These are phyloP conservation scores for Sphecodes monilicornis DNA, from an alignment of 2,888 invertebrate genomes.

Conservation along the genomic window DNA sequence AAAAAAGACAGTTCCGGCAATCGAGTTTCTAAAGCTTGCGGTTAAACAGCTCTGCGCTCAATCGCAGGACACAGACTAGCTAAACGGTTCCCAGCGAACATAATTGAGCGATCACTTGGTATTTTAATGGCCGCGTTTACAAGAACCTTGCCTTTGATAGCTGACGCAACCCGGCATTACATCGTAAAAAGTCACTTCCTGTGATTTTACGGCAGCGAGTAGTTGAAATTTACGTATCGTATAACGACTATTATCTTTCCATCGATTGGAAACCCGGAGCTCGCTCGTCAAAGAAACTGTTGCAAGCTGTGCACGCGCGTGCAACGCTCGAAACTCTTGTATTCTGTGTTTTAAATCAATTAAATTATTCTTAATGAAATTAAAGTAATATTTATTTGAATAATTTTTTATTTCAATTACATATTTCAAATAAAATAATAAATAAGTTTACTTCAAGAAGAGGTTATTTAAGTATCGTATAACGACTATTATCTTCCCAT, in stretches of 20 bases:
- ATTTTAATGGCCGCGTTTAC: conserved; percentile 32
- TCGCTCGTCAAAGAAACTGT: neutral
- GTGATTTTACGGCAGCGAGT: neutral
- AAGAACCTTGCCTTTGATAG: conserved; percentile 17
- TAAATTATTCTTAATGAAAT: no score
- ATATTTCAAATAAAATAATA: no score
- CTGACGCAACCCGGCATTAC: conserved; percentile 29
- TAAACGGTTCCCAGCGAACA: conserved; percentile 24
- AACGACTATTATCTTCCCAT: neutral
- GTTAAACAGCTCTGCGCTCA: conserved; percentile 6
- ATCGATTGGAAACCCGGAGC: neutral
- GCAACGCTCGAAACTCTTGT: neutral
- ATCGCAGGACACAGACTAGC: conserved; percentile 7
- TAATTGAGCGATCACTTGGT: conserved; percentile 47
- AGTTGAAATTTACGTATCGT: conserved; percentile 14
- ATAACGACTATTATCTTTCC: neutral
- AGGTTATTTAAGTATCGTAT: no score
- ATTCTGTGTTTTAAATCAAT: neutral
- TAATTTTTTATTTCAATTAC: no score
- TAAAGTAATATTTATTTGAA: no score
- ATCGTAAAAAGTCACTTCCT: conserved; percentile 28
- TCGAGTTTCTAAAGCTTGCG: neutral
- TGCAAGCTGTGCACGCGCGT: neutral
- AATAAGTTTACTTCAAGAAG: no score
- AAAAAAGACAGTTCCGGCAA: conserved; percentile 2